phyloP scores from a whole-genome alignment of 2,113 vertebrate species.

The Acrocephalus kingi region DNA sequence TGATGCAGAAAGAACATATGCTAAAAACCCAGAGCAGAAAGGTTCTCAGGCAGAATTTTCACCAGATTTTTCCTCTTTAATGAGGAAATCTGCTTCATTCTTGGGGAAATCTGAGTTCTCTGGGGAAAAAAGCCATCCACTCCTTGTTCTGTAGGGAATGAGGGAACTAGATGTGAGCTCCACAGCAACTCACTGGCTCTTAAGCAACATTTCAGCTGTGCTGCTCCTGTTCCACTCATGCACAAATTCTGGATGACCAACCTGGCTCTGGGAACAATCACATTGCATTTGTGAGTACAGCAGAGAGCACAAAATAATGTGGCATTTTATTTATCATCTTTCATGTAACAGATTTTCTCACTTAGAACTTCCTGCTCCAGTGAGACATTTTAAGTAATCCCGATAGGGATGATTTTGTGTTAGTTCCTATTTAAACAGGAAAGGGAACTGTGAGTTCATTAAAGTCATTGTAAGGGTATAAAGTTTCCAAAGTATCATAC shows the following conservation, averaged over 20 bases:
- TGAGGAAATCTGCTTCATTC: not conserved
- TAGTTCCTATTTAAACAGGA: not conserved
- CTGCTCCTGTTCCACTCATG: not conserved
- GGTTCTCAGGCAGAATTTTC: not conserved
- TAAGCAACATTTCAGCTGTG: not conserved
- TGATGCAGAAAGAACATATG: not conserved
- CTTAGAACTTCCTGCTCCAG: not conserved
- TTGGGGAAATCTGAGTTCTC: not conserved
- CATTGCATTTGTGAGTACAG: accelerated
- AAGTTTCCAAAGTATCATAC: not conserved
- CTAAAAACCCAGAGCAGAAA: not conserved
- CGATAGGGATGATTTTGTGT: not conserved
- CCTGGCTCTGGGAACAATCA: not conserved
- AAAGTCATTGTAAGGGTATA: not conserved
- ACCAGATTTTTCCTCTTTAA: not conserved
- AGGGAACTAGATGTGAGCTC: not conserved
- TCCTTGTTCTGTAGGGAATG: not conserved
- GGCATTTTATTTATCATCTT: not conserved
- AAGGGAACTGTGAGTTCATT: not conserved
- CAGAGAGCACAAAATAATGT: not conserved
- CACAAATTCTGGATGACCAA: not conserved
- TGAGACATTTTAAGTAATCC: not conserved
- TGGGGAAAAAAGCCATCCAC: not conserved
- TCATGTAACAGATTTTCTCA: not conserved
- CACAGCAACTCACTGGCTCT: not conserved